A percentile compares a stretch with the other conserved stretches of the same genome.
Evolutionary conservation across 2,113 vertebrate species (phyloP).

Genomic region (Limanda limanda): DNA sequence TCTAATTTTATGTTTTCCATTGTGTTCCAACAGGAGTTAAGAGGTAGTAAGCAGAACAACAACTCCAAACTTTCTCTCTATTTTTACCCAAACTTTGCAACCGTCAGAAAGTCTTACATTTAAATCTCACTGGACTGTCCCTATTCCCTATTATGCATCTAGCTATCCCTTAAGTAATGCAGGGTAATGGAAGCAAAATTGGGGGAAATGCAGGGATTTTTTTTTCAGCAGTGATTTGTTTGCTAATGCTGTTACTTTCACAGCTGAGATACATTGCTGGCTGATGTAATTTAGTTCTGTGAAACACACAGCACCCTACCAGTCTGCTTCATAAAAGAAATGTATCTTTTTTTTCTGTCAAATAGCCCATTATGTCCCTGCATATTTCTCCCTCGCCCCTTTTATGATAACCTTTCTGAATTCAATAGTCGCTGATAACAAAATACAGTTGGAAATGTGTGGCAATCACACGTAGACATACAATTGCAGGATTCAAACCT

Average conservation of each 20-base stretch:
- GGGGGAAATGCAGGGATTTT: not conserved
- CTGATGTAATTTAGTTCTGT: conserved; percentile 25
- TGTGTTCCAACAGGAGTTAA: not conserved
- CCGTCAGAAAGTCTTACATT: conserved; percentile 19
- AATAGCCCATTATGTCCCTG: conserved; percentile 18
- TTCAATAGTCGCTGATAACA: conserved; percentile 16
- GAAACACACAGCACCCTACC: conserved; percentile 8
- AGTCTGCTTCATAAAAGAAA: conserved; percentile 12
- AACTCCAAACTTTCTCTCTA: not conserved
- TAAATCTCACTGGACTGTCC: conserved; percentile 14
- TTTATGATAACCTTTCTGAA: conserved; percentile 18
- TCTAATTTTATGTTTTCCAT: conserved; percentile 15
- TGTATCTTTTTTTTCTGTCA: conserved; percentile 2
- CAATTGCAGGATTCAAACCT: conserved; percentile 9
- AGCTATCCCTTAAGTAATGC: not conserved
- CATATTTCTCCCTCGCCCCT: not conserved
- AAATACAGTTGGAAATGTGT: conserved; percentile 23
- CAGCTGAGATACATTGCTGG: conserved; percentile 1
- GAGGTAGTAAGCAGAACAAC: not conserved
- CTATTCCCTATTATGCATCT: conserved; percentile 5
- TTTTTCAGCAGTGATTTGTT: conserved; percentile 16
- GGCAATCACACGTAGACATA: conserved; percentile 5
- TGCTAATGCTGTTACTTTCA: conserved; percentile 27
- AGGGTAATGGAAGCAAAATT: conserved; percentile 2
- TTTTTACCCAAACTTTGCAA: conserved; percentile 6